Evolutionary conservation across 2,797 vertebrate species (phyloP).

Genomic region (Characodon lateralis): DNA sequence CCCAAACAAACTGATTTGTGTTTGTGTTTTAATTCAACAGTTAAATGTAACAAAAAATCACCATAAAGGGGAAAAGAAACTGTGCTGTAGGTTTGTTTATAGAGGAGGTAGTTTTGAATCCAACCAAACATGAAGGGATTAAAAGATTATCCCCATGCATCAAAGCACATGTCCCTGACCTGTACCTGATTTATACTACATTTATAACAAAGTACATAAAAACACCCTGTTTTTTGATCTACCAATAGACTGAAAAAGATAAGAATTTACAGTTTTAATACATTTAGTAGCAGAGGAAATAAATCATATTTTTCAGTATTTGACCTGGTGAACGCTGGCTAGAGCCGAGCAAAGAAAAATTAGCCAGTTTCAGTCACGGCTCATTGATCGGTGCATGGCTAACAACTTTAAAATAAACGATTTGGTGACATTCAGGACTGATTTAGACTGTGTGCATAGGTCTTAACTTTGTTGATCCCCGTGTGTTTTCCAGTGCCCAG

Average conservation of each 20-base stretch:
- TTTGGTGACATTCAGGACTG: neutral
- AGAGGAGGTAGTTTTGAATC: neutral
- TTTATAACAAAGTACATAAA: neutral
- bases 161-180: neutral
- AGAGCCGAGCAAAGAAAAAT: neutral
- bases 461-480: neutral
- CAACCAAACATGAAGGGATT: neutral
- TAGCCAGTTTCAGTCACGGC: neutral
- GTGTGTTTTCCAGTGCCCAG: slow-evolving; percentile 63
- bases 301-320: neutral
- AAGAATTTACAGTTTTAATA: neutral
- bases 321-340: neutral
- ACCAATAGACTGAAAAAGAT: neutral
- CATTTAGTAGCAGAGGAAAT: neutral
- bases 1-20: neutral
- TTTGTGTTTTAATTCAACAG: neutral
- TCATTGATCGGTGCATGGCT: neutral
- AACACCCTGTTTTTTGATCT: neutral
- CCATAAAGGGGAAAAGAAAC: neutral
- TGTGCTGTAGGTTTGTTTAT: neutral
- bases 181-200: neutral
- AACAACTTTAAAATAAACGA: neutral
- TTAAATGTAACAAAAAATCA: neutral
- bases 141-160: neutral
- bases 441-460: neutral